Percentiles rank a stretch among this genome's conserved stretches.
These are phyloP conservation scores for Sylvilagus floridanus DNA, from an alignment of 2,797 vertebrate genomes.

Conservation along the genomic window DNA sequence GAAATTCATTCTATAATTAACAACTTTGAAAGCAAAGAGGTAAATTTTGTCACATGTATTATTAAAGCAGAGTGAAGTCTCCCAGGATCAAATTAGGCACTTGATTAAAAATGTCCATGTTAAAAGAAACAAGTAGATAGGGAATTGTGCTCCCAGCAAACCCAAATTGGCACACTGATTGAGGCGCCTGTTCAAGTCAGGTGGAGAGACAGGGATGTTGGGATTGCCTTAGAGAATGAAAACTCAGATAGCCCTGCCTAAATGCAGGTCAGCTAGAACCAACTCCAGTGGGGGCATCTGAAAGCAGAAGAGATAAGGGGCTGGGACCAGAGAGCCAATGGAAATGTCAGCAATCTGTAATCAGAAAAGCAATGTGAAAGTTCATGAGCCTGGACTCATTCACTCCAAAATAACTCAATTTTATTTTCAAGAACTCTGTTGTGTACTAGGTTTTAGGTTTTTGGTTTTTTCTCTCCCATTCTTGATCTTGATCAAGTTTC, in stretches of 20 bases:
- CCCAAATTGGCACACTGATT: constrained; percentile 81
- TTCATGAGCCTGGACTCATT: not conserved
- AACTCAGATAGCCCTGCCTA: not conserved
- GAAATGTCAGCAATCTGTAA: not conserved
- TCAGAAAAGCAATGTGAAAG: not conserved
- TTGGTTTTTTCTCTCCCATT: not conserved
- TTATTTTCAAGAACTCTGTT: constrained; percentile 24
- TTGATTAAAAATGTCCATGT: constrained; percentile 84
- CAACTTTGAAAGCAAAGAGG: constrained; percentile 84
- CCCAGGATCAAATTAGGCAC: constrained; percentile 86
- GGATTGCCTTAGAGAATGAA: not conserved
- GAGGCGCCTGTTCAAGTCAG: constrained; percentile 67
- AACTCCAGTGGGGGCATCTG: not conserved
- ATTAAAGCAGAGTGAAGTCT: constrained; percentile 86
- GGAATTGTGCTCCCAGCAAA: constrained; percentile 77
- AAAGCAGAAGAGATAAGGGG: not conserved
- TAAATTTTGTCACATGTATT: constrained; percentile 86
- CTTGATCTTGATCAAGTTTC: not conserved
- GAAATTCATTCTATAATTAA: constrained; percentile 85
- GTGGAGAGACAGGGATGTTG: constrained; percentile 57
- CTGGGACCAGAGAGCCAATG: not conserved
- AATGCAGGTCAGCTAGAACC: not conserved
- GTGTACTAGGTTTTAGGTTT: not conserved
- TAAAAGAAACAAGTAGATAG: constrained; percentile 84
- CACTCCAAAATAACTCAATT: constrained; percentile 22